Evolutionary conservation across 2,888 invertebrate species (phyloP), one percentile per base, ranked within the genome.

Genomic region (Clanis bilineata): DNA sequence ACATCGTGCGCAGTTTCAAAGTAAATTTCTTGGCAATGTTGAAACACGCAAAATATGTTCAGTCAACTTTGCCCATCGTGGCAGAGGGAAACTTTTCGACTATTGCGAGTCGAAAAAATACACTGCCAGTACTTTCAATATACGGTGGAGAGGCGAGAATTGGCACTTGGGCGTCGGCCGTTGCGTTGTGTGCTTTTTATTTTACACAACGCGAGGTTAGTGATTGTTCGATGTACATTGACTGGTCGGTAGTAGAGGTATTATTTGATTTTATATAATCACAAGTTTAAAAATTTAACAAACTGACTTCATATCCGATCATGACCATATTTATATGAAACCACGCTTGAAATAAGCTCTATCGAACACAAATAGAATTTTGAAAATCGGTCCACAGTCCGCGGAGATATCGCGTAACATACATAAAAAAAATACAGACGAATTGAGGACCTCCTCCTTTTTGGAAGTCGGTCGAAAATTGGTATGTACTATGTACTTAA

Each of bases 101-200:
- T 44, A 38, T 47, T 23, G 5, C 38, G 15, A 21, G 57, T 36
- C 10, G 45, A 47, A 57, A 57, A 23, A 47, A 38, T 47, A 15
- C 1, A 23, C 38, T 22, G 44, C 12, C 28, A 15, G 36, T 41
- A 25, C 59, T 54, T 64, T 57, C 64, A 70, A 69, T 69, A 66
- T 64, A 56, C 57, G 59, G 54, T 58, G 64, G 69, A 67, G 63
- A 38, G 23, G 45, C 23, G 57, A 57, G 44, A 70, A 64, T 58
- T 66, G 64, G 57, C 61, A 61, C 60, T 64, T 67, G 43, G 57
- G 41, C 59, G 41, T 64, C 65, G 43, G 57, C 38, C 59, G 41
- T 32, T 51, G 21, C 22, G 32, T 32, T 18, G 28, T 32, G 32
- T 32, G n/a, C 23, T 45, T 45, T 45, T 51, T 51, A 10, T 10